phyloP scores from a whole-genome alignment of 2,888 invertebrate genomes.

The Argyresthia albistria region DNA sequence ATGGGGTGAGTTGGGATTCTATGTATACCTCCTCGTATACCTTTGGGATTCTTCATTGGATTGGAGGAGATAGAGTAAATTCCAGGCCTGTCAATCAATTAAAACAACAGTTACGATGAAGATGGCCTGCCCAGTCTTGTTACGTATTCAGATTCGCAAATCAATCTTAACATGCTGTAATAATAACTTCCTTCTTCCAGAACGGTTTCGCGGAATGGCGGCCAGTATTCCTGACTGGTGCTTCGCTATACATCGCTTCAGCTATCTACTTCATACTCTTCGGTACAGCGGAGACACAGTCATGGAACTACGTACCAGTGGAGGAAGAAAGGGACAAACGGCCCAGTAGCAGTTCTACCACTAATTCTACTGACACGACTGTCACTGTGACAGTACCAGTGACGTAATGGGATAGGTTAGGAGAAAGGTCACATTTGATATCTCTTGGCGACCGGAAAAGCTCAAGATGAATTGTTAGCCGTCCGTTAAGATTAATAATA shows the following conservation, averaged over 20 bases:
- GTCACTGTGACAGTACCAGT: slow-evolving; percentile 36
- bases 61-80: too few relatives aligned
- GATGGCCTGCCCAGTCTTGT: too few relatives aligned
- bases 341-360: slow-evolving; percentile 24
- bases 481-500: not conserved
- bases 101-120: too few relatives aligned
- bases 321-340: slow-evolving; percentile 38
- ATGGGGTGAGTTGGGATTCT: slow-evolving; percentile 58
- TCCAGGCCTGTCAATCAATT: too few relatives aligned
- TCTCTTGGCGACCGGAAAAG: too few relatives aligned
- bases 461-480: not conserved
- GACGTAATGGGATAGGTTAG: slow-evolving; percentile 30
- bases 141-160: too few relatives aligned
- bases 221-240: slow-evolving; percentile 80
- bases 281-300: slow-evolving; percentile 79
- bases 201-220: slow-evolving; percentile 85
- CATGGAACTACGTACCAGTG: slow-evolving; percentile 75
- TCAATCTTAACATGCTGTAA: too few relatives aligned
- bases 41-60: too few relatives aligned
- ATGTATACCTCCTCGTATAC: too few relatives aligned
- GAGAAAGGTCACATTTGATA: too few relatives aligned
- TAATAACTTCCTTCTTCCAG: slow-evolving; percentile 43
- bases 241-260: slow-evolving; percentile 77
- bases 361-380: slow-evolving; percentile 35
- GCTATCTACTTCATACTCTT: slow-evolving; percentile 80